Evolutionary conservation across 2,113 vertebrate species (phyloP).

Genomic region (Gallinago undulata): DNA sequence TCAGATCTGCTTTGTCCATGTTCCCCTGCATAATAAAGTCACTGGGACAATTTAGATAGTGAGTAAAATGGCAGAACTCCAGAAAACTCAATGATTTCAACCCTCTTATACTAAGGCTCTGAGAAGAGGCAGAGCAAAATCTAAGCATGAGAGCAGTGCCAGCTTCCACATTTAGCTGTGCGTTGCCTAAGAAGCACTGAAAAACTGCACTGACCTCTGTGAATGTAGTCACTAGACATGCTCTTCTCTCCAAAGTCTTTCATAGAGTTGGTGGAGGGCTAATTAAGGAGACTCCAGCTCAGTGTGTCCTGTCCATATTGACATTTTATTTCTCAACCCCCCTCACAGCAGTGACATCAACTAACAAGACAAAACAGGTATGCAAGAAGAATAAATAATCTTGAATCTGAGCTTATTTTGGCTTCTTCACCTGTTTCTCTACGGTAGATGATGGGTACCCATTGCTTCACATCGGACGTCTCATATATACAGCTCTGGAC

Average conservation of each 20-base stretch:
- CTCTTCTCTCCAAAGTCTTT: not conserved
- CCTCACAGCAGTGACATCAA: not conserved
- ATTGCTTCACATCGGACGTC: not conserved
- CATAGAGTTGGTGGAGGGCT: not conserved
- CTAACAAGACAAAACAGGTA: not conserved
- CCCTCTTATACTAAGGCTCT: not conserved
- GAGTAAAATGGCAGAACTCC: slow-evolving; percentile 1
- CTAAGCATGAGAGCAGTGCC: not conserved
- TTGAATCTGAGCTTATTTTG: not conserved
- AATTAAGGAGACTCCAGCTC: not conserved
- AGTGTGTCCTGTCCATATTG: not conserved
- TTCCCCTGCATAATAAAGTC: not conserved
- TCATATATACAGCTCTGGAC: not conserved
- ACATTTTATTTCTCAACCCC: not conserved
- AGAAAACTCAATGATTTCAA: not conserved
- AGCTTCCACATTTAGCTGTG: not conserved
- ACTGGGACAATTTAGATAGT: not conserved
- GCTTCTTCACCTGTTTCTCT: not conserved
- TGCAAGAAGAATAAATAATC: not conserved
- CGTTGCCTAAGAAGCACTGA: not conserved
- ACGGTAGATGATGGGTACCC: not conserved
- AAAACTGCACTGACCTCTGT: not conserved
- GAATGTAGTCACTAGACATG: not conserved
- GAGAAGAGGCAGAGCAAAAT: not conserved
- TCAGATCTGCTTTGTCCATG: not conserved